These are phyloP conservation scores for Squalus acanthias DNA, from an alignment of 2,797 vertebrate genomes.

Conservation along the genomic window DNA sequence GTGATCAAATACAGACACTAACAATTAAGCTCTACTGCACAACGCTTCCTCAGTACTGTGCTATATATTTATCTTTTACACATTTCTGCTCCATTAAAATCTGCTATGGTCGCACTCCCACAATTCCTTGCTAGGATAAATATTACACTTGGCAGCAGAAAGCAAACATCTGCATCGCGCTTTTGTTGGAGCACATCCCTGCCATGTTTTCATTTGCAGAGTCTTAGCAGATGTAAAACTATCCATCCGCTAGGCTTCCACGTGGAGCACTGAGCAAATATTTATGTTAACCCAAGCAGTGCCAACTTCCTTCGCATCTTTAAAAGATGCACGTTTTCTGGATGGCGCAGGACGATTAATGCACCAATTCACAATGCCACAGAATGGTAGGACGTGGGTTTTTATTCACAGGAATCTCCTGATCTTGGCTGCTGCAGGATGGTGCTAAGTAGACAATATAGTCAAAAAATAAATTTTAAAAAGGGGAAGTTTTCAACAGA, in stretches of 20 bases:
- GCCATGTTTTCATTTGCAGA: background rate
- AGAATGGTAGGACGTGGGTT: background rate
- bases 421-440: background rate
- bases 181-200: background rate
- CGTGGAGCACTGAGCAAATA: background rate
- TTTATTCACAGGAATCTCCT: background rate
- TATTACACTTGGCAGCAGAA: constrained; percentile 16
- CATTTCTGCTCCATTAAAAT: background rate
- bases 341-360: background rate
- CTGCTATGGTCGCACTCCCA: background rate
- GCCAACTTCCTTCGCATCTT: background rate
- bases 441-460: background rate
- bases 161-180: constrained; percentile 13
- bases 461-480: background rate
- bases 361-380: background rate
- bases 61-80: background rate
- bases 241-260: background rate
- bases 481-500: background rate
- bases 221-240: constrained; percentile 9
- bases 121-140: constrained; percentile 8
- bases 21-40: background rate
- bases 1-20: background rate
- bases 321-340: background rate
- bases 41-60: background rate
- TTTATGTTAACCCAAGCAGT: background rate